A percentile compares a stretch with the other conserved stretches of the same genome.
Evolutionary conservation across 2,888 invertebrate genomes (phyloP).

Genomic region (Therioaphis trifolii): DNA sequence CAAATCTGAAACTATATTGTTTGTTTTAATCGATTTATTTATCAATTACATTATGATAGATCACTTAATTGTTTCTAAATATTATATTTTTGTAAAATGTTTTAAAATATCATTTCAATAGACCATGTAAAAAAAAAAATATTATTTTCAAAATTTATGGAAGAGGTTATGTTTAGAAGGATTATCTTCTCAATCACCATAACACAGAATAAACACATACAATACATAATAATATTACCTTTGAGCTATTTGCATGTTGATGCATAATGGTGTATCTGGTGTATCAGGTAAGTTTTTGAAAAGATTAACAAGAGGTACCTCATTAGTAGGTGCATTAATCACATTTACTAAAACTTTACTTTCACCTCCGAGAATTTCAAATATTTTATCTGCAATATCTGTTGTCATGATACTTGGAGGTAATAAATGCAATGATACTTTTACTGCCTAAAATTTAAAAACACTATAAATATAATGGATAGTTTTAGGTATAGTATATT

Average conservation of each 20-base stretch:
- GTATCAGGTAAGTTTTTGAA: conserved; percentile 48
- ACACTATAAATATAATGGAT: neutral
- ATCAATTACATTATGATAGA: too few species aligned
- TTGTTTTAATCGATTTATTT: too few species aligned
- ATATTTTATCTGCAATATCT: conserved; percentile 43
- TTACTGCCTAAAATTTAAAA: conserved; percentile 30
- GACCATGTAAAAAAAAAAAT: neutral
- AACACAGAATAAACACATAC: too few species aligned
- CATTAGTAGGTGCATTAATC: conserved; percentile 36
- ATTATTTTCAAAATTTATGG: too few species aligned
- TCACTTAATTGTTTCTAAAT: too few species aligned
- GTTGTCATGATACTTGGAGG: conserved; percentile 50
- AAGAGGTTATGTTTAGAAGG: too few species aligned
- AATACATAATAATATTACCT: conserved; percentile 27
- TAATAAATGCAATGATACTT: conserved; percentile 55
- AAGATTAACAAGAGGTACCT: conserved; percentile 49
- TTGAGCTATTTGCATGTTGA: conserved; percentile 37
- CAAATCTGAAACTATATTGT: too few species aligned
- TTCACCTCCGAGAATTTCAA: conserved; percentile 31
- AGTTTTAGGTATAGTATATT: neutral
- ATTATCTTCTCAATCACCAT: neutral
- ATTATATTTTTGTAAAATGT: too few species aligned
- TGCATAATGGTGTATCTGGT: conserved; percentile 27
- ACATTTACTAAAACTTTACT: conserved; percentile 49
- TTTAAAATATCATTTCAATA: too few species aligned